Percentiles rank a stretch among this genome's conserved stretches.
phyloP scores from a whole-genome alignment of 2,113 vertebrate genomes.

The Tachysurus fulvidraco region DNA sequence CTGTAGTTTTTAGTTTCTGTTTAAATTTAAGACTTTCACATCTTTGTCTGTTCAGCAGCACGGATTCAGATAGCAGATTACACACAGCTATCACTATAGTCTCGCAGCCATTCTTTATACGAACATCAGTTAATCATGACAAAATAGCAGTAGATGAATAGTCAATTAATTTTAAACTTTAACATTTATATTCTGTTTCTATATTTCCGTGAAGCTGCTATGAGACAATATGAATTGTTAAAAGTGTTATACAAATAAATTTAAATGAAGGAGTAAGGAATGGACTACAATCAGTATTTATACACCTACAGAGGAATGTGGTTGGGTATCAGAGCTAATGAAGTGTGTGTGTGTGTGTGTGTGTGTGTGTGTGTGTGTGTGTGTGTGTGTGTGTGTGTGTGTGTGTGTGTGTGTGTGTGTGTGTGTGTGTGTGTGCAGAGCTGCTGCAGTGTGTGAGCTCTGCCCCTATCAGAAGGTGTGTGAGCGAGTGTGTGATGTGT shows the following conservation, averaged over 20 bases:
- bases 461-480: conserved; percentile 54
- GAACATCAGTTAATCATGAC: not conserved
- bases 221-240: too few relatives aligned
- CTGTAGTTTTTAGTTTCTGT: too few relatives aligned
- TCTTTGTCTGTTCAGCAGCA: too few relatives aligned
- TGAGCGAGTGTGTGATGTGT: conserved; percentile 50
- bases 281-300: not conserved
- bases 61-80: too few relatives aligned
- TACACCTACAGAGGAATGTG: not conserved
- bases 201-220: too few relatives aligned
- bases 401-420: conserved; percentile 7
- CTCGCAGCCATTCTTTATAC: not conserved
- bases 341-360: not conserved
- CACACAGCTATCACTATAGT: too few relatives aligned
- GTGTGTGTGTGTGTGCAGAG: conserved; percentile 58
- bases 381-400: not conserved
- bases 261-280: too few relatives aligned
- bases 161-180: too few relatives aligned
- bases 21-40: too few relatives aligned
- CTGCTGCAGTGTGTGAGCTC: conserved; percentile 56
- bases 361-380: not conserved
- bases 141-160: too few relatives aligned
- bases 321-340: not conserved
- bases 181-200: too few relatives aligned
- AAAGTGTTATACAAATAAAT: too few relatives aligned